Evolutionary conservation across 1,140 invertebrate species (phyloP).

Genomic region (Melanaphis sacchari): DNA sequence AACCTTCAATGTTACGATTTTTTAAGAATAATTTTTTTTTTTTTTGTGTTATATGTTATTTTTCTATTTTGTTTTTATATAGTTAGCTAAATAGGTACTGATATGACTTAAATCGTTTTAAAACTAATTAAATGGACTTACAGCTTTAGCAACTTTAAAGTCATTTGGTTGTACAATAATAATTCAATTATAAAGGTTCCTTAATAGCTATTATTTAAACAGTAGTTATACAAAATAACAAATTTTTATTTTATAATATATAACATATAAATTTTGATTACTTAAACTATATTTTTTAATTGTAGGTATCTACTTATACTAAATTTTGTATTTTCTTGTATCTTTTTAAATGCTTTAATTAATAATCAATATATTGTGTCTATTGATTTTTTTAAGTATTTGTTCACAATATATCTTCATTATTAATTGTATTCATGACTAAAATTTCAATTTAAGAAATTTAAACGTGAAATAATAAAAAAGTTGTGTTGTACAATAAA

Average conservation of each 20-base stretch:
- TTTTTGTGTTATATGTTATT: not conserved
- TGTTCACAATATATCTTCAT: not conserved
- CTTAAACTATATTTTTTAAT: not conserved
- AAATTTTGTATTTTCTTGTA: not conserved
- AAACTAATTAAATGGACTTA: no score
- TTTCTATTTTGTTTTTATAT: not conserved
- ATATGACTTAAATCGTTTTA: not conserved
- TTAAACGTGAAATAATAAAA: not conserved
- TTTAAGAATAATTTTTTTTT: not conserved
- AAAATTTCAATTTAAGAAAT: constrained; percentile 11
- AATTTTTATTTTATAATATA: not conserved
- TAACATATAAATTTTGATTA: no score
- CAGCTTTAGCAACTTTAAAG: not conserved
- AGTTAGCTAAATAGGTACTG: not conserved
- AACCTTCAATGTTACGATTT: not conserved
- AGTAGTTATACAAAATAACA: not conserved
- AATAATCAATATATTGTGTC: not conserved
- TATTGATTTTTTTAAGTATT: not conserved
- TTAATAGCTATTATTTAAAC: no score
- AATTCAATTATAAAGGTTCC: not conserved
- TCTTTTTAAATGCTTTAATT: not conserved
- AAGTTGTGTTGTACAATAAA: not conserved
- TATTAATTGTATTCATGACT: not conserved
- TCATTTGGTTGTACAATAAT: not conserved
- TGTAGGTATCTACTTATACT: not conserved